phyloP scores from a whole-genome alignment of 1,140 invertebrate genomes.

The Panagrolaimus sp. region DNA sequence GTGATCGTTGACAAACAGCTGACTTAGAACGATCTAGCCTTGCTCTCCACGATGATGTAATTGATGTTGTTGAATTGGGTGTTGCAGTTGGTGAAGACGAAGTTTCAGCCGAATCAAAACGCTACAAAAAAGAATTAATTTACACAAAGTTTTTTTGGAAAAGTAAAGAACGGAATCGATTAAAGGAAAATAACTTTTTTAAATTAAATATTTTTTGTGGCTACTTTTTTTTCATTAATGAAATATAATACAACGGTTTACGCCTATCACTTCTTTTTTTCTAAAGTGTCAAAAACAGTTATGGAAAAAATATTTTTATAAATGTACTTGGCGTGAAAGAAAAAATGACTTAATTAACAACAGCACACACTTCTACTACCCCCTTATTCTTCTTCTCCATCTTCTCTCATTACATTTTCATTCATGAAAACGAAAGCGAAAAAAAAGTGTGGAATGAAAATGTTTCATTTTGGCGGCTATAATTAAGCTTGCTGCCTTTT shows the following conservation, averaged over 20 bases:
- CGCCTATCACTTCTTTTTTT: not conserved
- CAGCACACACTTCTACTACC: too few species aligned
- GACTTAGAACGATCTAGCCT: not conserved
- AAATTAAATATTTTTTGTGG: not conserved
- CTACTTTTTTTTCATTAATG: not conserved
- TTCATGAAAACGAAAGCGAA: too few species aligned
- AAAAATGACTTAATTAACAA: too few species aligned
- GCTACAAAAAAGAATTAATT: not conserved
- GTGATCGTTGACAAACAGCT: not conserved
- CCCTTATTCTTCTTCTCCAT: too few species aligned
- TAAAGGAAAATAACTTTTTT: not conserved
- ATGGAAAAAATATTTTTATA: too few species aligned
- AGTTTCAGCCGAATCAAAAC: constrained; percentile 2
- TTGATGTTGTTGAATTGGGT: not conserved
- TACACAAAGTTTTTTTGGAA: too few species aligned
- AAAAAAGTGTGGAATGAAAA: too few species aligned
- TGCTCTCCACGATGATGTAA: constrained; percentile 3
- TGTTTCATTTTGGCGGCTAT: too few species aligned
- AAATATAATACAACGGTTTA: not conserved
- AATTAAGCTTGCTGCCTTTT: too few species aligned
- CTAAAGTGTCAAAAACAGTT: not conserved
- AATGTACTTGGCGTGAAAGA: too few species aligned
- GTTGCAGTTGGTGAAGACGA: not conserved
- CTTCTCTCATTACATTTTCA: too few species aligned
- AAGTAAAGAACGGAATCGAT: too few species aligned